phyloP scores from a whole-genome alignment of 2,797 vertebrate genomes.

The Caiman crocodilus region DNA sequence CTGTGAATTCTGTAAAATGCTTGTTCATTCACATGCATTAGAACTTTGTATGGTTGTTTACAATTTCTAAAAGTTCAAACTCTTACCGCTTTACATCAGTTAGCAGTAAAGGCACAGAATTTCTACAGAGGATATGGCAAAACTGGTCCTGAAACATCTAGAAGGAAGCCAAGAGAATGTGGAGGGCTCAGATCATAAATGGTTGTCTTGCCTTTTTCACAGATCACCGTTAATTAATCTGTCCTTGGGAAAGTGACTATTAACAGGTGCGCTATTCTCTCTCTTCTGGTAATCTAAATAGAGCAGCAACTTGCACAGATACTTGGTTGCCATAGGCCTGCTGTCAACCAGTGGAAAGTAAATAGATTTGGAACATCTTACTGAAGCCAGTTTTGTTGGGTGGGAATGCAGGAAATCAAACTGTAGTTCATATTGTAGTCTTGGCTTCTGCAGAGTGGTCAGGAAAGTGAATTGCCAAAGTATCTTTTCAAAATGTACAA shows the following conservation, averaged over 20 bases:
- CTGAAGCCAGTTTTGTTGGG: neutral
- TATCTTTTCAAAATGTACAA: neutral
- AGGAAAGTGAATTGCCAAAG: neutral
- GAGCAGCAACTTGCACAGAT: neutral
- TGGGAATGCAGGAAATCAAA: neutral
- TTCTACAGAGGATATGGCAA: neutral
- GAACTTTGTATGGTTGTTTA: neutral
- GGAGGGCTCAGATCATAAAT: no score
- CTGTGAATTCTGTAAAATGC: neutral
- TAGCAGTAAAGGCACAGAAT: neutral
- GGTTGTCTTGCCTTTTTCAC: neutral
- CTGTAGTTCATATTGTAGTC: neutral
- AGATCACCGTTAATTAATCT: neutral
- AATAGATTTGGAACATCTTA: neutral
- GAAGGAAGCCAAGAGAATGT: no score
- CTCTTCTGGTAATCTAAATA: neutral
- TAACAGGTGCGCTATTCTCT: neutral
- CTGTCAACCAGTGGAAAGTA: accelerated
- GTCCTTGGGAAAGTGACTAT: neutral
- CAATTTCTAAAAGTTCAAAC: neutral
- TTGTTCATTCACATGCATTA: neutral
- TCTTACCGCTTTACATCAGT: neutral
- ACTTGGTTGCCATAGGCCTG: neutral
- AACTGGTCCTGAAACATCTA: neutral
- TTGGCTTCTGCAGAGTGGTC: neutral